These are phyloP conservation scores for Urosaurus nigricauda DNA, from an alignment of 2,797 vertebrate genomes.

Conservation along the genomic window DNA sequence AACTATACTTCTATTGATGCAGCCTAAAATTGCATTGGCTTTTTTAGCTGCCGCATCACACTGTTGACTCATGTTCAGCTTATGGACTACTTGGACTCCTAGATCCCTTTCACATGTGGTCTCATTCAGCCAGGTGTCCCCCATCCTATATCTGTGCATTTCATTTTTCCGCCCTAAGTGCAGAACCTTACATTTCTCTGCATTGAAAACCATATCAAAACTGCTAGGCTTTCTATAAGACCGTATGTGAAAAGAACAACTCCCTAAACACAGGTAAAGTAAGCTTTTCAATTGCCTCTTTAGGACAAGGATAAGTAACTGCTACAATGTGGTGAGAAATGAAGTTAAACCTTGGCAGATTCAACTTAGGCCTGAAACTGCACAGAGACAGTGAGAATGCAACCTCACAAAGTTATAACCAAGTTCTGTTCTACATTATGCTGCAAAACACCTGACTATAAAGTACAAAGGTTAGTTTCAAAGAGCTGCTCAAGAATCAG, in stretches of 20 bases:
- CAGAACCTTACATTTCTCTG: too few species aligned
- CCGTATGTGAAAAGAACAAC: neutral
- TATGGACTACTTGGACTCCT: too few species aligned
- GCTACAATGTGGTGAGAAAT: neutral
- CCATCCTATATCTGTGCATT: too few species aligned
- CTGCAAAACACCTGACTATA: neutral
- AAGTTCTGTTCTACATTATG: neutral
- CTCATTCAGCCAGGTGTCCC: too few species aligned
- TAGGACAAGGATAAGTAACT: neutral
- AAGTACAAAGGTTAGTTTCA: slow-evolving; percentile 7
- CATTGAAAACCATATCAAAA: neutral
- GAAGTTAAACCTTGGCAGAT: neutral
- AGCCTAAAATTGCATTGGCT: too few species aligned
- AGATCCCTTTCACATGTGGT: too few species aligned
- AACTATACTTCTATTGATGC: too few species aligned
- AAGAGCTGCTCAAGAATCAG: neutral
- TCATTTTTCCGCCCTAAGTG: too few species aligned
- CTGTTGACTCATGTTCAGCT: too few species aligned
- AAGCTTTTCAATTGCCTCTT: neutral
- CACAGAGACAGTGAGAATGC: neutral
- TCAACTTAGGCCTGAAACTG: neutral
- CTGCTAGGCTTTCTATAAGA: neutral
- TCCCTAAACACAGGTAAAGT: neutral
- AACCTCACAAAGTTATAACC: neutral
- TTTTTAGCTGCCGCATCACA: too few species aligned